Evolutionary conservation across 2,797 vertebrate genomes (phyloP).

Genomic region (Coendou prehensilis): DNA sequence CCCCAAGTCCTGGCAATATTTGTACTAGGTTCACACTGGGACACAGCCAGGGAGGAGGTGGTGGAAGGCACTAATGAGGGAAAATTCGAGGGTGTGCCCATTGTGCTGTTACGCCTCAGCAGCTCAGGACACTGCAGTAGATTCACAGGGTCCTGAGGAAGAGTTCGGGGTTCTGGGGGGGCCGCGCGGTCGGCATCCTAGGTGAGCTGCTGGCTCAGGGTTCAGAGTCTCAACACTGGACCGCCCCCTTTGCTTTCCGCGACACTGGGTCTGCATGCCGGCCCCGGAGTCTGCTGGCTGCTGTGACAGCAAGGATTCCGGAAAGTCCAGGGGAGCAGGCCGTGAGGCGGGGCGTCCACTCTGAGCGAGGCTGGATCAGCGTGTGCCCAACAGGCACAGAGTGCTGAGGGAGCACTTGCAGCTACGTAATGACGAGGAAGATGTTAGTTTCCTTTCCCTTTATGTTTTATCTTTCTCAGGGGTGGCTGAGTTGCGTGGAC

Average conservation of each 20-base stretch:
- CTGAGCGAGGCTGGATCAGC: not conserved
- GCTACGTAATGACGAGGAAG: not conserved
- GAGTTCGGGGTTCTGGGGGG: not conserved
- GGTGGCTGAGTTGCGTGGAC: not conserved
- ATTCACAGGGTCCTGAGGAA: not conserved
- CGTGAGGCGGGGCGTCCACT: not conserved
- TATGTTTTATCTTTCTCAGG: not conserved
- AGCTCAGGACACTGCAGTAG: not conserved
- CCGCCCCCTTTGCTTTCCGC: not conserved
- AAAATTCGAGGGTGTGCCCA: not conserved
- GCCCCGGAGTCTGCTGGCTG: accelerated
- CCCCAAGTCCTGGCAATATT: not conserved
- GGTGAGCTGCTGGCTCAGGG: not conserved
- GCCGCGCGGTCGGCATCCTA: not conserved
- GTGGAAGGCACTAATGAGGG: not conserved
- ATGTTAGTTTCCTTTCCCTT: not conserved
- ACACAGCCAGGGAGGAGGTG: not conserved
- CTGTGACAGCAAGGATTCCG: not conserved
- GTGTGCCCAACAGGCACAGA: not conserved
- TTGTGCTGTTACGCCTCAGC: accelerated
- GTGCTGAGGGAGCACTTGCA: accelerated
- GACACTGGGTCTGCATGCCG: not conserved
- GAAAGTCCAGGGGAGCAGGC: not conserved
- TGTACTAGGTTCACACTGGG: not conserved
- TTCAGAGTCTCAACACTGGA: not conserved